Conservation (phyloP, 2,113 vertebrate species). For the Crypturellus undulatus region DNA sequence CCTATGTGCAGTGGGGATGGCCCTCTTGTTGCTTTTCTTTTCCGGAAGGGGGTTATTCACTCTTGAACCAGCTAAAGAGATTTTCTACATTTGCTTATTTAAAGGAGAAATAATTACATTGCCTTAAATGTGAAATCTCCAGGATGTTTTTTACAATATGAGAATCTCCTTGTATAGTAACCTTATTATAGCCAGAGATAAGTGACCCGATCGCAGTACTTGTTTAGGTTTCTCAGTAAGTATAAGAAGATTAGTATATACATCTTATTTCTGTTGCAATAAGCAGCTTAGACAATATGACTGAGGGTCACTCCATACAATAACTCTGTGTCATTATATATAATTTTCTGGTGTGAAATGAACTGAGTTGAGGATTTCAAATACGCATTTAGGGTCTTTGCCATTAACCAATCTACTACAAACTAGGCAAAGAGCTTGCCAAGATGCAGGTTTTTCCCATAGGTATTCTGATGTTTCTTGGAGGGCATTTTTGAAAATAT, state of each 20-base stretch:
- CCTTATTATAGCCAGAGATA: conserved; percentile 31
- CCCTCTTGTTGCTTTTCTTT: neutral
- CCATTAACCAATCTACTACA: neutral
- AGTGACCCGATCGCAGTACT: conserved; percentile 26
- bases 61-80: neutral
- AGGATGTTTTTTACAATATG: neutral
- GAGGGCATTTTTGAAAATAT: neutral
- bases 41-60: neutral
- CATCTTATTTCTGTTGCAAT: conserved; percentile 58
- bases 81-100: neutral
- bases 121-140: neutral
- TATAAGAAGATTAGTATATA: conserved; percentile 69
- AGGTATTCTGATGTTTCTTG: neutral
- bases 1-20: neutral
- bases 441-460: neutral
- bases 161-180: conserved; percentile 39
- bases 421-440: neutral
- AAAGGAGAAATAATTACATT: neutral
- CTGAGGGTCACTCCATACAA: conserved; percentile 54
- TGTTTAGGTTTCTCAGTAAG: conserved; percentile 8
- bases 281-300: conserved; percentile 66
- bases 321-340: neutral
- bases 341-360: conserved; percentile 2
- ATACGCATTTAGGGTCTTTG: neutral
- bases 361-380: conserved; percentile 8